phyloP scores from a whole-genome alignment of 2,888 invertebrate species.

The Phengaris arion region DNA sequence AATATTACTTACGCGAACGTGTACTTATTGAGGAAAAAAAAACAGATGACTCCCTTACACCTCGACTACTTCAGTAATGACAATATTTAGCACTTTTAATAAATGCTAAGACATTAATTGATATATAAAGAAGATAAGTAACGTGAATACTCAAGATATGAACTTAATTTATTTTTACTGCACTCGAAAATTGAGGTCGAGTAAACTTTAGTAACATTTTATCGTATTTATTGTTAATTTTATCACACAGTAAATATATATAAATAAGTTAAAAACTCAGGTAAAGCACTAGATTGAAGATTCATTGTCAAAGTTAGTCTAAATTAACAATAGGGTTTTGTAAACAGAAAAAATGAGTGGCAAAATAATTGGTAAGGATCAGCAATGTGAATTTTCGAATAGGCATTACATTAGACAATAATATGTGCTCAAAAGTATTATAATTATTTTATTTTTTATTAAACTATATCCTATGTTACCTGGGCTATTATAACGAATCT shows the following conservation, averaged over 20 bases:
- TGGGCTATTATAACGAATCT: too few species aligned
- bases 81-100: not conserved
- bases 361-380: conserved; percentile 15
- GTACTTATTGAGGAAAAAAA: not conserved
- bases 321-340: not conserved
- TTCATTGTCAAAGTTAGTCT: not conserved
- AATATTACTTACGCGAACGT: too few species aligned
- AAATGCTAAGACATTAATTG: conserved; percentile 17
- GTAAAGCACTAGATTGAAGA: conserved; percentile 47
- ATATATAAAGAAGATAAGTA: conserved; percentile 9
- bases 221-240: conserved; percentile 48
- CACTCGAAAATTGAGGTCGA: conserved; percentile 30
- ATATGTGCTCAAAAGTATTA: too few species aligned
- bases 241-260: conserved; percentile 53
- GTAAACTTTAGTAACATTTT: conserved; percentile 30
- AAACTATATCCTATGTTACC: too few species aligned
- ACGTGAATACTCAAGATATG: conserved; percentile 18
- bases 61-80: not conserved
- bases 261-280: conserved; percentile 42
- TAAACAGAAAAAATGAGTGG: not conserved
- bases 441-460: too few species aligned
- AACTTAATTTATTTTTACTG: conserved; percentile 15
- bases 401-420: too few species aligned
- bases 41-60: not conserved
- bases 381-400: not conserved